Evolutionary conservation across 2,113 vertebrate genomes (phyloP), one percentile per base, ranked within the genome.

Genomic region (Lethenteron reissneri): DNA sequence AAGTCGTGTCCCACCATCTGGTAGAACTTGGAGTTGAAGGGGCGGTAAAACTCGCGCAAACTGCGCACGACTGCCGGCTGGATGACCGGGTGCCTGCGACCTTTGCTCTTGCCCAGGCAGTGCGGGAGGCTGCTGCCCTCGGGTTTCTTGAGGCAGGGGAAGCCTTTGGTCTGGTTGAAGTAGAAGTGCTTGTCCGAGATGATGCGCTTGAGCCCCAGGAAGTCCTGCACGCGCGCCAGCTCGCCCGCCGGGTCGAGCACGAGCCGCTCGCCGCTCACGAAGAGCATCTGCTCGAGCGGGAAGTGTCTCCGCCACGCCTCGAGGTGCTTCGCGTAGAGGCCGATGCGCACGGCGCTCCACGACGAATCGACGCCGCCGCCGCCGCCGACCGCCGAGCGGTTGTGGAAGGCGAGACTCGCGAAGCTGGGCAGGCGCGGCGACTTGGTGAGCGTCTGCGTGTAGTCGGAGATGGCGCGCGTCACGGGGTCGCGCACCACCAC

Each of bases 141-240:
- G 0, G 90, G 87, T 81, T 96, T 96, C 82, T 95, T 96, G 64
- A 96, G 84, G 79, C 90, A 96, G 1, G 90, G 90, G 82, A 96
- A 96, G 12, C 92, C 92, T 87, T 95, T 96, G 82, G 90, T 96
- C 81, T 95, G 87, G 81, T 96, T 96, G 81, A 96, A 96, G 81
- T 96, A 95, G 82, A 96, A 96, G 81, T 95, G 90, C 83, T 94
- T 95, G 83, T 95, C 89, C 0, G 88, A 91, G 83, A 96, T 87
- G 86, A 94, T 92, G 77, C 91, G 82, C 81, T 96, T 94, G 76
- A 96, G 91, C 69, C 89, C 89, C 77, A 96, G 83, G 75, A 96
- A 96, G 83, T 96, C 90, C 84, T 96, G 90, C 75, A 95, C 91
- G 8, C 85, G 84, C 76, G 88, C 88, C 78, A 95, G 84, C 81